These are phyloP conservation scores for Lithophane leautieri DNA, from an alignment of 2,888 invertebrate species.

Conservation along the genomic window DNA sequence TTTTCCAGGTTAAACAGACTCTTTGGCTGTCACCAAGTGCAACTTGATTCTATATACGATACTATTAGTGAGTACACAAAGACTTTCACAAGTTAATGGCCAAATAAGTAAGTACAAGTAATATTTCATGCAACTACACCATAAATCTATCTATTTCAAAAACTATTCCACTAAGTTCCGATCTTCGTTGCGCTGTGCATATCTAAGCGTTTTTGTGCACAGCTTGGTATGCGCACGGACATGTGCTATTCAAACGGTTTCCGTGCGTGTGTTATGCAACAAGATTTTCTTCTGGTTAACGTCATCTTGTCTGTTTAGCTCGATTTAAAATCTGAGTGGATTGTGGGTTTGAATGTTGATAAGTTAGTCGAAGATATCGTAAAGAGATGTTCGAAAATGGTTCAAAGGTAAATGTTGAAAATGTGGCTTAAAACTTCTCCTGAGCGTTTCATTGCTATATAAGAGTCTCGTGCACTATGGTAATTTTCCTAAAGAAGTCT, in stretches of 20 bases:
- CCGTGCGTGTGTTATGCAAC: constrained; percentile 55
- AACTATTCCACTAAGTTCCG: constrained; percentile 50
- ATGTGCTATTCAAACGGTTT: constrained; percentile 51
- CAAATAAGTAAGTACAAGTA: background rate
- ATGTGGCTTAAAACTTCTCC: background rate
- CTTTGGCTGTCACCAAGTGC: background rate
- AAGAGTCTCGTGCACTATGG: no score
- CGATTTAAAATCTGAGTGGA: constrained; percentile 41
- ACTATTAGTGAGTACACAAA: background rate
- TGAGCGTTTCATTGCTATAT: background rate
- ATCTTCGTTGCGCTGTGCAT: constrained; percentile 50
- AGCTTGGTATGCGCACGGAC: constrained; percentile 56
- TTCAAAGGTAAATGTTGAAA: background rate
- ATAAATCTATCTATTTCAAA: constrained; percentile 36
- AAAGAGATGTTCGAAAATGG: background rate
- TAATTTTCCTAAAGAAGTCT: background rate
- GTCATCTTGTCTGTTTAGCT: constrained; percentile 50
- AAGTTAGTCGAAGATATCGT: background rate
- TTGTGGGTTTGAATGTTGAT: constrained; percentile 23
- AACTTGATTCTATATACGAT: background rate
- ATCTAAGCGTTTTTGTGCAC: constrained; percentile 45
- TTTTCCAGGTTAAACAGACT: background rate
- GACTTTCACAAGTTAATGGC: background rate
- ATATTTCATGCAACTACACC: background rate
- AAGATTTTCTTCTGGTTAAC: constrained; percentile 62